A percentile compares a stretch with the other conserved stretches of the same genome.
phyloP scores from a whole-genome alignment of 1,140 invertebrate species.

The Diorhabda elongata region DNA sequence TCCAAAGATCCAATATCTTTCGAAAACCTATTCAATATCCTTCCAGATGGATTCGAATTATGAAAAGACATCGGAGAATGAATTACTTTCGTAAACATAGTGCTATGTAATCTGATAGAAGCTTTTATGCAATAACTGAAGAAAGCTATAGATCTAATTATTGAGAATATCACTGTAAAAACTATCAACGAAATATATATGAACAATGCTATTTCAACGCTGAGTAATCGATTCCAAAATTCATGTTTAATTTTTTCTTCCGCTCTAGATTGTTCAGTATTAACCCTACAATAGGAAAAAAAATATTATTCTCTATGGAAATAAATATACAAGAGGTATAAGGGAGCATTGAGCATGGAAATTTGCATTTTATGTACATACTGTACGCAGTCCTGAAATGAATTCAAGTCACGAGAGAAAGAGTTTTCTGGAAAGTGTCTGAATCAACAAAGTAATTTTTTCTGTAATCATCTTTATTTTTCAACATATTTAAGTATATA shows the following conservation, averaged over 20 bases:
- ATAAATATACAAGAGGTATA: too few species aligned
- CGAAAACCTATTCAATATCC: conserved; percentile 68
- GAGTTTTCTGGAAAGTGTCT: too few species aligned
- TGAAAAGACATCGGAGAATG: conserved; percentile 83
- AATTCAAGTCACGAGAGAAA: too few species aligned
- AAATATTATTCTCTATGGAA: too few species aligned
- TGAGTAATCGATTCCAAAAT: conserved; percentile 75
- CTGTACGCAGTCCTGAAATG: too few species aligned
- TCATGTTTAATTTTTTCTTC: neutral
- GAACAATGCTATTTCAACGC: conserved; percentile 60
- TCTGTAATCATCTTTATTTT: too few species aligned
- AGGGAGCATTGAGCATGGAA: too few species aligned
- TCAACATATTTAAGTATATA: too few species aligned
- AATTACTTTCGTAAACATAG: conserved; percentile 77
- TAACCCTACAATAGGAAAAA: neutral
- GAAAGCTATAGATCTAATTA: conserved; percentile 65
- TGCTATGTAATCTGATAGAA: conserved; percentile 61
- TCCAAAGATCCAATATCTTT: conserved; percentile 75
- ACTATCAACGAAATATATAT: conserved; percentile 86
- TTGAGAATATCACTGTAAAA: conserved; percentile 56
- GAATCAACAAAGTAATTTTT: too few species aligned
- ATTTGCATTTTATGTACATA: too few species aligned
- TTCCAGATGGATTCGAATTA: conserved; percentile 71
- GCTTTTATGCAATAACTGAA: conserved; percentile 71
- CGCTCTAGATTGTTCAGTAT: neutral